Base-by-base conservation (phyloP, 2,797 vertebrate species). In the Cossypha polioptera region DNA sequence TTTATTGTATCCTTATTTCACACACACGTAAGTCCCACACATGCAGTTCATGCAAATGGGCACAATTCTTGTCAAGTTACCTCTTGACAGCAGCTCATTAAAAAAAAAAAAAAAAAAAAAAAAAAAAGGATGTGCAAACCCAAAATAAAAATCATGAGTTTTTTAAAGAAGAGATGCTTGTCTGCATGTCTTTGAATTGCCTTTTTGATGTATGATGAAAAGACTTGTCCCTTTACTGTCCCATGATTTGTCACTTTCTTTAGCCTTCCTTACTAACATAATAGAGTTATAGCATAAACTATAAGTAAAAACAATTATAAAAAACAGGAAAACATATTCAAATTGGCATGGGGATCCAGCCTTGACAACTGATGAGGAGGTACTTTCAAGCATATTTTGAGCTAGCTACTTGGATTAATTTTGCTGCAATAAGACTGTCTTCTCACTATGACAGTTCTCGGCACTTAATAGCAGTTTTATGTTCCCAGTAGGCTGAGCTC, bases 301-400 rank as follows among this genome's bases (percentile, higher is more conserved):
- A 57, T 35, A 73, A 61, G 11, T 25, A 48, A 79, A 77, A 84
- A 28, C 0, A 1, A 73, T 40, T 74, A 50, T 5, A 54, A 77
- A 83, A 89, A 47, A 4, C 9, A 89, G 54, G 74, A 90, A 79
- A 91, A 9, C 19, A 28, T 58, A 83, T 48, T 54, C 40, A 78
- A 81, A 68, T 65, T 84, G 76, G 75, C 89, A 72, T 42, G 47
- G 31, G 31, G 16, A 94, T 88, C 15, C 51, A 88, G 54, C 45
- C 50, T 66, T 83, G 82, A 88, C 81, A 93, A 87, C 53, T 89
- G 61, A 33, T 54, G 8, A 45, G 5, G 29, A 73, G 51, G 61
- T 80, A 87, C 18, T 94, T 92, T 55, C 38, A 88, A 91, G 79
- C 47, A 68, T 71, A 88, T 86, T 91, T 93, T 95, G 77, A 95